Conservation (phyloP, 2,113 vertebrate genomes). For the pig (Sus scrofa) region DNA sequence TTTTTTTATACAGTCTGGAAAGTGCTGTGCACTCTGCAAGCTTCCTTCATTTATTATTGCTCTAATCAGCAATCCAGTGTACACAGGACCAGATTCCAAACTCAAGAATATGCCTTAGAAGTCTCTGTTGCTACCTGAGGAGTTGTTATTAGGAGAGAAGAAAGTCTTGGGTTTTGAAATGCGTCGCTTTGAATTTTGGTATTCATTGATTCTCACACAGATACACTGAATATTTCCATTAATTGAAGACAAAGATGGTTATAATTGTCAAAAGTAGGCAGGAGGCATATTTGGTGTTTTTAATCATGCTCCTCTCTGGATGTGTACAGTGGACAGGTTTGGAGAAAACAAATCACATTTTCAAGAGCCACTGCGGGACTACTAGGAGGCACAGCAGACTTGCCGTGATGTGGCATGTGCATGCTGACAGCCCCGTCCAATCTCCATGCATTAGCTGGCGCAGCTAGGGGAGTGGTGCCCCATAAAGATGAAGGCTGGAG, state of each 20-base stretch:
- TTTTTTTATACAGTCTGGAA: slow-evolving; percentile 49
- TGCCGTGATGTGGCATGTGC: not conserved
- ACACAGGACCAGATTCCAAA: slow-evolving; percentile 67
- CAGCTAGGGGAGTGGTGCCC: slow-evolving; percentile 62
- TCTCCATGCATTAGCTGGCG: slow-evolving; percentile 35
- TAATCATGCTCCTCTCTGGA: slow-evolving; percentile 38
- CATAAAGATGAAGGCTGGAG: slow-evolving; percentile 57
- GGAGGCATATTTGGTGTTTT: slow-evolving; percentile 60
- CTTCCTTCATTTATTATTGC: slow-evolving; percentile 53
- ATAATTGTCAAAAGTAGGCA: slow-evolving; percentile 65
- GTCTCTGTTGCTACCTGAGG: not conserved
- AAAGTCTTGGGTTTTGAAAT: slow-evolving; percentile 57
- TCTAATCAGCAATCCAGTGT: slow-evolving; percentile 69
- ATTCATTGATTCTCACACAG: slow-evolving; percentile 62
- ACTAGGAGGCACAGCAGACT: not conserved
- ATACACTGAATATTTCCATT: slow-evolving; percentile 38
- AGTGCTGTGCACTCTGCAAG: slow-evolving; percentile 61
- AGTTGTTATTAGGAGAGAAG: slow-evolving; percentile 15
- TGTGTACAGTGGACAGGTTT: slow-evolving; percentile 61
- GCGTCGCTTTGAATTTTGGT: slow-evolving; percentile 56
- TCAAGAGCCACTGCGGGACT: slow-evolving; percentile 40
- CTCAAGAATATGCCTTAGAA: slow-evolving; percentile 46
- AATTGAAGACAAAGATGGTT: slow-evolving; percentile 37
- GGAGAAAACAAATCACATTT: slow-evolving; percentile 74
- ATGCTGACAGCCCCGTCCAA: not conserved